Conservation (phyloP, 2,797 vertebrate genomes). For the Amniataba percoides region DNA sequence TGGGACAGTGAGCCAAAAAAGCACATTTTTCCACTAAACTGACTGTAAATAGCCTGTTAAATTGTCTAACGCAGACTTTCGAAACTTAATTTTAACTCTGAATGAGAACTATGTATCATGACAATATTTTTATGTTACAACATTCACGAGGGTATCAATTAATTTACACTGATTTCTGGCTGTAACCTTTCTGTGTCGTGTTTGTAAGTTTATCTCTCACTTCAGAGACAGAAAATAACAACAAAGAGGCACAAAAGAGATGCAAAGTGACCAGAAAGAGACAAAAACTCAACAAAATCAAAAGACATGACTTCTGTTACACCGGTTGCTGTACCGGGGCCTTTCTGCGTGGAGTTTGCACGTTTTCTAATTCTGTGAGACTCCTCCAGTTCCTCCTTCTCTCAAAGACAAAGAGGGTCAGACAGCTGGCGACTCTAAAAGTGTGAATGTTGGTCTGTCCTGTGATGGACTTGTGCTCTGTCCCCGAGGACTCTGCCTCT, state of each 20-base stretch:
- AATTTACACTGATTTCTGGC: background rate
- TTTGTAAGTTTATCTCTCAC: too few relatives aligned
- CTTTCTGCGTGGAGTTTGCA: background rate
- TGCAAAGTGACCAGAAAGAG: too few relatives aligned
- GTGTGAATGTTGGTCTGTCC: background rate
- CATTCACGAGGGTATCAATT: background rate
- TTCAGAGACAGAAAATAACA: too few relatives aligned
- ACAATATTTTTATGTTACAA: too few relatives aligned
- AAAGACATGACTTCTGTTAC: background rate
- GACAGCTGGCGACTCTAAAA: background rate
- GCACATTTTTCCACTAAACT: background rate
- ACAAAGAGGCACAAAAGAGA: too few relatives aligned
- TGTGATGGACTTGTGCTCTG: background rate
- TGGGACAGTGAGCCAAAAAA: background rate
- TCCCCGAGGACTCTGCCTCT: conserved; percentile 2
- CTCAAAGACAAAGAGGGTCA: background rate
- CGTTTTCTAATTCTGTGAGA: too few relatives aligned
- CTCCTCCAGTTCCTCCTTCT: background rate
- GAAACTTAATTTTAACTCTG: background rate
- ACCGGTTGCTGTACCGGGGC: background rate
- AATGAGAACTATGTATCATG: background rate
- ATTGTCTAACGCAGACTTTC: background rate
- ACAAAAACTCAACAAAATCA: too few relatives aligned
- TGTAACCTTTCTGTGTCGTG: too few relatives aligned
- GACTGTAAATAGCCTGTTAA: background rate